A percentile compares a stretch with the other conserved stretches of the same genome.
phyloP scores from a whole-genome alignment of 1,140 invertebrate species.

The Magallana gigas region DNA sequence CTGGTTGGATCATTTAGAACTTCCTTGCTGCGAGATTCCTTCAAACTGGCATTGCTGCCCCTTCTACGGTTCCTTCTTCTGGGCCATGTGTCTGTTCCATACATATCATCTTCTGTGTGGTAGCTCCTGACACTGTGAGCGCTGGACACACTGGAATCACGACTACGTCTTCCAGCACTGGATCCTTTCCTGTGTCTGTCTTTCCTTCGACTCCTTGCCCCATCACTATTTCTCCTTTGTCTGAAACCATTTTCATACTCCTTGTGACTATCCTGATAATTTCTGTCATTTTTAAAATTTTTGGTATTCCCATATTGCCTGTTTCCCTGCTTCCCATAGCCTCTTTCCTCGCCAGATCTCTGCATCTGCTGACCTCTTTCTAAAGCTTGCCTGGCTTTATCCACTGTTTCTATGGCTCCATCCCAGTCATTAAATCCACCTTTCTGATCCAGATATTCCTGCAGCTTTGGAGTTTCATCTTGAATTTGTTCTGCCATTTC shows the following conservation, averaged over 20 bases:
- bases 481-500: slow-evolving; percentile 69
- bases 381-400: slow-evolving; percentile 34
- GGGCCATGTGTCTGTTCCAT: slow-evolving; percentile 37
- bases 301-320: slow-evolving; percentile 4
- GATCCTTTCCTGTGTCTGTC: slow-evolving; percentile 46
- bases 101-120: slow-evolving; percentile 54
- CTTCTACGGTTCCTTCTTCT: slow-evolving; percentile 10
- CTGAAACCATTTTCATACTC: slow-evolving; percentile 45
- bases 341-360: slow-evolving; percentile 13
- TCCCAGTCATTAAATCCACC: slow-evolving; percentile 52
- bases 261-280: slow-evolving; percentile 1
- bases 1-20: slow-evolving; percentile 48
- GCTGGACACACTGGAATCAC: slow-evolving; percentile 57
- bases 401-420: slow-evolving; percentile 46
- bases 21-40: slow-evolving; percentile 52
- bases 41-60: slow-evolving; percentile 44
- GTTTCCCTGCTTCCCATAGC: slow-evolving; percentile 19
- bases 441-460: slow-evolving; percentile 63
- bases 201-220: slow-evolving; percentile 43
- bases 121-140: slow-evolving; percentile 56
- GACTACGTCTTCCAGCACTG: slow-evolving; percentile 45
- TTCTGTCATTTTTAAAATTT: slow-evolving; percentile 21
- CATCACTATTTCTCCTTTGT: slow-evolving; percentile 49
- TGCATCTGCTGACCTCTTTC: slow-evolving; percentile 19
- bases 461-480: slow-evolving; percentile 66